Base-by-base conservation (phyloP, 2,888 invertebrate genomes). In the Drosophila neoperkinsi region DNA sequence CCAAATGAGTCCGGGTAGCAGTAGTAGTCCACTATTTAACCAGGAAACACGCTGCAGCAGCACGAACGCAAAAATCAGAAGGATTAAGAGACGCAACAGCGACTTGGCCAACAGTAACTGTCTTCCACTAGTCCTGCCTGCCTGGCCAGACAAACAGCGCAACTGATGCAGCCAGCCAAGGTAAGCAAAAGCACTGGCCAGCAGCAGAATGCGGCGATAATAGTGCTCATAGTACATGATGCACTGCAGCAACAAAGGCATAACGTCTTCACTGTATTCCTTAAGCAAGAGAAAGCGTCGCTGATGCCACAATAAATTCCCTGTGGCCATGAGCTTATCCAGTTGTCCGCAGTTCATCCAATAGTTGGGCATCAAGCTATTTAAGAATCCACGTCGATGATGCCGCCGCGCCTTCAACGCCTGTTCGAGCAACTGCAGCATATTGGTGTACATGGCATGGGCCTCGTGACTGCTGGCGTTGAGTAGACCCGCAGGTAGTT, bases 171-270 rank as follows among this genome's bases (percentile, higher is more conserved):
- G 95, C 96, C 97, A 97, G 7, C 95, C 95, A 50, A 96, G 67
- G 93, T 96, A 96, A 11, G 96, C 95, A 33, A 95, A 81, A 0
- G 96, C 95, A 43, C 96, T 95, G 82, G 95, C 94, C 52, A 94
- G 83, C 70, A 96, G 94, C 80, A 97, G 94, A 0, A 96, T 94
- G 61, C 94, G 94, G 88, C 97, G 96, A 91, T 97, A 97, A 93
- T 98, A 98, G 72, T 95, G 95, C 81, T 97, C 96, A 90, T 97
- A 98, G 92, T 97, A 98, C 50, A 95, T 94, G n/a, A 98, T 94
- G 21, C 97, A 97, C 66, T 95, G 93, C 64, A 97, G 94, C 74
- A 96, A 95, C 25, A 95, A 91, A 16, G 94, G 82, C 81, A 97
- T 95, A 38, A 96, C 94, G 79, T 95, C 93, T 77, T 95, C 92